These are phyloP conservation scores for Cichlasoma orientale DNA, from an alignment of 2,797 vertebrate genomes.

Conservation along the genomic window DNA sequence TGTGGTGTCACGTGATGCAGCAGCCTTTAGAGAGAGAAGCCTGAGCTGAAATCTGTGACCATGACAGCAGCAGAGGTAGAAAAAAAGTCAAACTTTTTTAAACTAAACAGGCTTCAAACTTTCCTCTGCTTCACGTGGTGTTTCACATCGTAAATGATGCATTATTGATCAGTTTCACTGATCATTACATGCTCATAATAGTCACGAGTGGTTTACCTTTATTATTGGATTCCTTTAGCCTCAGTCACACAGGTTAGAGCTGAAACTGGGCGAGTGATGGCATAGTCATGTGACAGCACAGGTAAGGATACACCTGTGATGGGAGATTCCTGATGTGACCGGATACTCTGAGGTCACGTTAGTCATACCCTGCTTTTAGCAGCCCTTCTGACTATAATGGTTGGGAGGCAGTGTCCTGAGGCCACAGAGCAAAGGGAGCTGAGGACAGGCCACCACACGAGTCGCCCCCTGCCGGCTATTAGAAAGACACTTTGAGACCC, in stretches of 20 bases:
- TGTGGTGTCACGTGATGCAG: constrained; percentile 18
- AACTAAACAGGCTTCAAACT: not conserved
- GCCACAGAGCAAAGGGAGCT: too few relatives aligned
- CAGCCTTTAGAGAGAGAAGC: not conserved
- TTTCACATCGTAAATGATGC: not conserved
- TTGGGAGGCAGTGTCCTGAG: too few relatives aligned
- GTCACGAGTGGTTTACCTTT: not conserved
- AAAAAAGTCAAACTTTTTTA: not conserved
- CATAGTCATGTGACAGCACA: not conserved
- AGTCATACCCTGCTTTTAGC: not conserved
- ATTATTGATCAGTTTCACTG: not conserved
- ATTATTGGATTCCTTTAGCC: not conserved
- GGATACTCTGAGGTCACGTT: not conserved
- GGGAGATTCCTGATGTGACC: not conserved
- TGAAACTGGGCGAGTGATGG: not conserved
- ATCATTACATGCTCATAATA: too few relatives aligned
- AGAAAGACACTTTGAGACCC: too few relatives aligned
- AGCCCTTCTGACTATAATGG: not conserved
- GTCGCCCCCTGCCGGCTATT: too few relatives aligned
- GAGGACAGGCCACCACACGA: too few relatives aligned
- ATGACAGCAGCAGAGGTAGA: not conserved
- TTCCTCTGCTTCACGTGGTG: too few relatives aligned
- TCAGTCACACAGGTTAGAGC: not conserved
- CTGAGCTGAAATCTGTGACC: fast-evolving
- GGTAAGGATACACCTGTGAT: not conserved